These are phyloP conservation scores for Dasypolia templi DNA, from an alignment of 2,888 invertebrate species.

Conservation along the genomic window DNA sequence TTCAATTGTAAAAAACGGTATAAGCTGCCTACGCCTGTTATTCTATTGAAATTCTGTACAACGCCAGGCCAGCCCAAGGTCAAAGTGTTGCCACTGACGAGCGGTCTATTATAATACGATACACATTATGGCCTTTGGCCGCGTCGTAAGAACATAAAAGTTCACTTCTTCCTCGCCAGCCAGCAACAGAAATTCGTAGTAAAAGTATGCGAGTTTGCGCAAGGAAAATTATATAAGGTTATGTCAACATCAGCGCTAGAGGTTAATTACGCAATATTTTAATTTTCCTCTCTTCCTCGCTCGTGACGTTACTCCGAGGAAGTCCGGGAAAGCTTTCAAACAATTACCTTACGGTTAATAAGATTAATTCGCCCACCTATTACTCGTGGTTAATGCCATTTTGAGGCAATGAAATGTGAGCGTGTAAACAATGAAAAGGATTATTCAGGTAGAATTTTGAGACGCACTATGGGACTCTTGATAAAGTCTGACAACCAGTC, in stretches of 20 bases:
- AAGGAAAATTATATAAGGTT: conserved; percentile 27
- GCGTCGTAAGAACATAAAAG: no score
- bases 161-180: conserved; percentile 6
- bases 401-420: not conserved
- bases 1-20: no score
- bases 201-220: not conserved
- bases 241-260: conserved; percentile 22
- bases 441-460: no score
- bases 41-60: no score
- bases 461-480: no score
- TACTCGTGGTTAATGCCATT: not conserved
- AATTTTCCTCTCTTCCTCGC: conserved; percentile 29
- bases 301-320: conserved; percentile 44
- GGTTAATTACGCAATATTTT: conserved; percentile 37
- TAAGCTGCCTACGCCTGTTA: no score
- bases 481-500: no score
- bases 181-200: not conserved
- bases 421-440: not conserved
- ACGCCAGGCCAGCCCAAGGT: no score
- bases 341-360: conserved; percentile 27
- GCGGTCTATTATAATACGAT: no score
- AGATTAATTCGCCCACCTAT: conserved; percentile 10
- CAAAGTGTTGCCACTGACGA: no score
- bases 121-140: no score
- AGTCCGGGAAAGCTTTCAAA: conserved; percentile 31